Evolutionary conservation across 2,888 invertebrate species (phyloP).

Genomic region (Sinentomon sp.): DNA sequence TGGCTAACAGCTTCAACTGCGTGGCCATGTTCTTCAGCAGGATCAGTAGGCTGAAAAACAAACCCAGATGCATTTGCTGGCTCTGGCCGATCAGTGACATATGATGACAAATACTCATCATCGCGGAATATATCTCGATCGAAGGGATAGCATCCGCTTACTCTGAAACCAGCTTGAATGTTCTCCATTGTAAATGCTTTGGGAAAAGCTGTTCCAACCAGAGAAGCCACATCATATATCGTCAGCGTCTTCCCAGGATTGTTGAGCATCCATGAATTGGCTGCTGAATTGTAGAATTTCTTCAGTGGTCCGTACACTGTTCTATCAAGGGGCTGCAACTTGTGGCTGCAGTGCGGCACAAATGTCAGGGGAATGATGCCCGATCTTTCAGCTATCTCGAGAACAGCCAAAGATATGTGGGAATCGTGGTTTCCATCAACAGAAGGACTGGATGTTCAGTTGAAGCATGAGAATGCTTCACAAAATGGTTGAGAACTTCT

Average conservation of each 20-base stretch:
- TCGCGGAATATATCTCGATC: conserved; percentile 9
- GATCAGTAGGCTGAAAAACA: too few relatives aligned
- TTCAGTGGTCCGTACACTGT: conserved; percentile 15
- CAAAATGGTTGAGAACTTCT: conserved; percentile 16
- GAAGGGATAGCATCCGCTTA: conserved; percentile 8
- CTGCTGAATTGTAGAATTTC: conserved; percentile 10
- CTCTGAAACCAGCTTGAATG: conserved; percentile 8
- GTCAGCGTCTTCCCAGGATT: conserved; percentile 10
- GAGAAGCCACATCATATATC: conserved; percentile 8
- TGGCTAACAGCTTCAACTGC: too few relatives aligned
- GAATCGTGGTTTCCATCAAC: conserved; percentile 20
- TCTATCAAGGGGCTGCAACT: conserved; percentile 15
- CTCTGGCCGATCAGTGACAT: conserved; percentile 9
- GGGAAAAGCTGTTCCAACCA: conserved; percentile 5
- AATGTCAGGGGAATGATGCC: conserved; percentile 16
- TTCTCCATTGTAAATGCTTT: conserved; percentile 7
- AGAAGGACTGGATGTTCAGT: conserved; percentile 13
- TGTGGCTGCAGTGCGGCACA: conserved; percentile 16
- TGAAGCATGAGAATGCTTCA: conserved; percentile 11
- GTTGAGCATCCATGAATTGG: conserved; percentile 13
- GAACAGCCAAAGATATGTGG: conserved; percentile 12
- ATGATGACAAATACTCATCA: conserved; percentile 6
- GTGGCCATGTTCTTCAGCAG: too few relatives aligned
- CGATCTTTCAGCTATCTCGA: conserved; percentile 15
- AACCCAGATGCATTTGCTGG: too few relatives aligned